Conservation (phyloP, 2,113 vertebrate species). For the Rhinogobius similis region DNA sequence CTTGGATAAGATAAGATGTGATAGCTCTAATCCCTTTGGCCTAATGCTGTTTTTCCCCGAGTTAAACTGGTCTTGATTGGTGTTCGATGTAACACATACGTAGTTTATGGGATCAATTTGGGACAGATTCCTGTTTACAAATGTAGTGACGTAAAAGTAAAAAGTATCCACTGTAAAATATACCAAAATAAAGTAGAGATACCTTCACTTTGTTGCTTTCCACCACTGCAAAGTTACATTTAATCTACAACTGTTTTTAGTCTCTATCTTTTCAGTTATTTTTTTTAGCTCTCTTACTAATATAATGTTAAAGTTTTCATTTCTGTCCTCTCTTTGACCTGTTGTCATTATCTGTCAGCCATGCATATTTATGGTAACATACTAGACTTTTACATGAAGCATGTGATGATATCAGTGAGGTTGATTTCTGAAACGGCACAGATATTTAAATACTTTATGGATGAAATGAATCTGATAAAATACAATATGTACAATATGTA, state of each 20-base stretch:
- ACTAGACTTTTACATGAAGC: not conserved
- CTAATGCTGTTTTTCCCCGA: no score
- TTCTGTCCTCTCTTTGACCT: not conserved
- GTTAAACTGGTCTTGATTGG: no score
- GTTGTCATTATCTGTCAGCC: not conserved
- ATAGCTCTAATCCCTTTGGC: no score
- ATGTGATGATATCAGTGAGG: not conserved
- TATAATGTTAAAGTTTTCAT: not conserved
- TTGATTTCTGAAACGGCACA: not conserved
- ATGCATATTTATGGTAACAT: not conserved
- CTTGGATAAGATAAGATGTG: no score
- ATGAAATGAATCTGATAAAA: constrained; percentile 41
- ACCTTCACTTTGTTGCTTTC: no score
- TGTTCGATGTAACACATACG: no score
- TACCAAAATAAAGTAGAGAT: no score
- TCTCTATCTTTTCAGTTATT: not conserved
- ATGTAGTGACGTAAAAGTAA: no score
- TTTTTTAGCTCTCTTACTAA: not conserved
- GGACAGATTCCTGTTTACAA: no score
- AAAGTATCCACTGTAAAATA: no score
- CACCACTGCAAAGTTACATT: not conserved
- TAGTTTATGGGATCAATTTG: no score
- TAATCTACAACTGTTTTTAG: not conserved
- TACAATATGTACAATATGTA: no score
- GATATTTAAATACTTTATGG: constrained; percentile 53